Percentiles rank a stretch among this genome's conserved stretches.
These are phyloP conservation scores for Tetragonisca angustula DNA, from an alignment of 2,888 invertebrate genomes.

Conservation along the genomic window DNA sequence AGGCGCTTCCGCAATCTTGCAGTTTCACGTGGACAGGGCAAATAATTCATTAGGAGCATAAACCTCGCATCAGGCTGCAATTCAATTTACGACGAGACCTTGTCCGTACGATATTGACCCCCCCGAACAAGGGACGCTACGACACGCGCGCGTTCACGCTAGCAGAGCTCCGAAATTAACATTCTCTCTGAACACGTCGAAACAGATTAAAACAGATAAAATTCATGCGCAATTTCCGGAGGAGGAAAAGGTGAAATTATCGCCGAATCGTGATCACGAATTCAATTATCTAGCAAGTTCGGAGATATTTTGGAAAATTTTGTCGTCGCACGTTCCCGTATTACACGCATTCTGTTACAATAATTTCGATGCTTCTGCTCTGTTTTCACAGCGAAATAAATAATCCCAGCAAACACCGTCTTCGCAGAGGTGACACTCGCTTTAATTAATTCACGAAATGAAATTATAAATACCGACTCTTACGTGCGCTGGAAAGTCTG, in stretches of 20 bases:
- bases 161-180: conserved; percentile 20
- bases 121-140: neutral
- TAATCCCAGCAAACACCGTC: neutral
- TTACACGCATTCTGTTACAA: too few species aligned
- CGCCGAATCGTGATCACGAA: neutral
- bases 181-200: conserved; percentile 7
- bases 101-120: conserved; percentile 24
- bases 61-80: conserved; percentile 53
- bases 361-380: too few species aligned
- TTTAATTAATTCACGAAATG: neutral
- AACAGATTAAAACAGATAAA: conserved; percentile 14
- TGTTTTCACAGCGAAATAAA: neutral
- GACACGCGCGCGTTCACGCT: neutral
- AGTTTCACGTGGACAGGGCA: conserved; percentile 45
- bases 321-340: neutral
- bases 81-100: conserved; percentile 49
- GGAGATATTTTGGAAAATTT: neutral
- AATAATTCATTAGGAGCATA: conserved; percentile 58
- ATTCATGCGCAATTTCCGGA: neutral
- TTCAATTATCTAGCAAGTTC: neutral
- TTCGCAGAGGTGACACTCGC: too few species aligned
- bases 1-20: conserved; percentile 19
- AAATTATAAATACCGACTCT: neutral
- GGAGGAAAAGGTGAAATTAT: neutral
- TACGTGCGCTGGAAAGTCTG: neutral